A percentile compares a stretch with the other conserved stretches of the same genome.
Evolutionary conservation across 2,113 vertebrate species (phyloP).

Genomic region (Pagrus major): DNA sequence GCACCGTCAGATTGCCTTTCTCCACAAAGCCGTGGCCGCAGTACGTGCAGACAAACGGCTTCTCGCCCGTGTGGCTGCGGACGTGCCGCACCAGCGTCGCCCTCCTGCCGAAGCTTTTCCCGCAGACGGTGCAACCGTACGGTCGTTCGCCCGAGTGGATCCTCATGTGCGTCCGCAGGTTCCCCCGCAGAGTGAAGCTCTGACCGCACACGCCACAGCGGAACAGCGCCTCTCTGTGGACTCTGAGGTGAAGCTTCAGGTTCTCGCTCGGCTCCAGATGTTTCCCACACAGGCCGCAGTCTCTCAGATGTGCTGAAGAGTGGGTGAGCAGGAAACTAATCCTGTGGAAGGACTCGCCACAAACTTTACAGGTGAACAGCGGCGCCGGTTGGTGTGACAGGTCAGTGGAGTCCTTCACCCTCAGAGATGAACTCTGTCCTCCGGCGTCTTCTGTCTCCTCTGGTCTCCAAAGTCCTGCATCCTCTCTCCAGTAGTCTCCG

Average conservation of each 20-base stretch:
- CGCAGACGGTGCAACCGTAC: constrained; percentile 45
- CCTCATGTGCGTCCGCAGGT: constrained; percentile 54
- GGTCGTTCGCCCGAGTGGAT: constrained; percentile 61
- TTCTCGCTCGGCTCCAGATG: background rate
- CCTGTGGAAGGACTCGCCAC: constrained; percentile 38
- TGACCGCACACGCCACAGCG: constrained; percentile 48
- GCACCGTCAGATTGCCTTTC: constrained; percentile 60
- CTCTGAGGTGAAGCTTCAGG: constrained; percentile 25
- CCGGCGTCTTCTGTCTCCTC: background rate
- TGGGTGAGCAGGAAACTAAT: constrained; percentile 11
- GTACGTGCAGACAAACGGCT: constrained; percentile 42
- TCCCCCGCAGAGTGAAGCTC: constrained; percentile 46
- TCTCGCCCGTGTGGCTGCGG: constrained; percentile 60
- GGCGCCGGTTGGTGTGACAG: background rate
- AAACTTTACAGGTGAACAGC: constrained; percentile 24
- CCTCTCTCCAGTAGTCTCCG: constrained; percentile 11
- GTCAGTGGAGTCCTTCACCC: background rate
- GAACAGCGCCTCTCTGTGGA: constrained; percentile 22
- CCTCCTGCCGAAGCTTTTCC: constrained; percentile 43
- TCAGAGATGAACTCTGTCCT: background rate
- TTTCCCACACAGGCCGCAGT: constrained; percentile 42
- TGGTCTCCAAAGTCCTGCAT: background rate
- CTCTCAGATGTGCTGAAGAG: background rate
- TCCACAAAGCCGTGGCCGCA: constrained; percentile 56
- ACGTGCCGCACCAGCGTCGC: constrained; percentile 50